These are phyloP conservation scores for Parascotia fuliginaria DNA, from an alignment of 2,888 invertebrate genomes.

Conservation along the genomic window DNA sequence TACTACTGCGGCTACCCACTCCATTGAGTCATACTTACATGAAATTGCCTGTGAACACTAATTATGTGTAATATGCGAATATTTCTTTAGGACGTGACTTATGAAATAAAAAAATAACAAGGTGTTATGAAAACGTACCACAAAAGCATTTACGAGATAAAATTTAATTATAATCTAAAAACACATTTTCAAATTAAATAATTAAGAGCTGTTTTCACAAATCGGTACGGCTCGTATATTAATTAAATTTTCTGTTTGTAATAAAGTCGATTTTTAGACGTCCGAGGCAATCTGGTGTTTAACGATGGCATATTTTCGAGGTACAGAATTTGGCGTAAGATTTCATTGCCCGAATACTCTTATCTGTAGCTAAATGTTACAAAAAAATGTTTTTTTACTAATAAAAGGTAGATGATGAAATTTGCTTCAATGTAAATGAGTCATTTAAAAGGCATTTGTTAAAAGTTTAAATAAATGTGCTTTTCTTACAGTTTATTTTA, in stretches of 20 bases:
- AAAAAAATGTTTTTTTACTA: too few relatives aligned
- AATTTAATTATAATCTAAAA: constrained; percentile 2
- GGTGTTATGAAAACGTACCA: not conserved
- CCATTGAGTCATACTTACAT: not conserved
- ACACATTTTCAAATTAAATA: constrained; percentile 4
- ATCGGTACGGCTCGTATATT: constrained; percentile 1
- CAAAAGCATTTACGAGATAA: not conserved
- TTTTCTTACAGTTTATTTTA: too few relatives aligned
- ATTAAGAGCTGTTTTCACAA: constrained; percentile 7
- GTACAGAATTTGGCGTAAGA: constrained; percentile 7
- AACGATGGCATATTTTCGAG: constrained; percentile 15
- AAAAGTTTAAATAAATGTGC: too few relatives aligned
- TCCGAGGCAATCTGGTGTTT: constrained; percentile 5
- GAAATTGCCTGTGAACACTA: not conserved
- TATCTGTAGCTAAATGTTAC: constrained; percentile 12
- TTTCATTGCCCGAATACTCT: constrained; percentile 22
- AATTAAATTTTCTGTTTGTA: constrained; percentile 8
- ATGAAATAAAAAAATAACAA: constrained; percentile 2
- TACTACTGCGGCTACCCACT: too few relatives aligned
- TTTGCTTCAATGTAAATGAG: too few relatives aligned
- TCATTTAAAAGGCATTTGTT: too few relatives aligned
- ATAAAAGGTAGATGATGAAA: too few relatives aligned
- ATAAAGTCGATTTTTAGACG: not conserved
- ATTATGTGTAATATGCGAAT: not conserved
- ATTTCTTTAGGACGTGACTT: constrained; percentile 1